Evolutionary conservation across 1,140 invertebrate species (phyloP).

Genomic region (Drosophila neocordata): DNA sequence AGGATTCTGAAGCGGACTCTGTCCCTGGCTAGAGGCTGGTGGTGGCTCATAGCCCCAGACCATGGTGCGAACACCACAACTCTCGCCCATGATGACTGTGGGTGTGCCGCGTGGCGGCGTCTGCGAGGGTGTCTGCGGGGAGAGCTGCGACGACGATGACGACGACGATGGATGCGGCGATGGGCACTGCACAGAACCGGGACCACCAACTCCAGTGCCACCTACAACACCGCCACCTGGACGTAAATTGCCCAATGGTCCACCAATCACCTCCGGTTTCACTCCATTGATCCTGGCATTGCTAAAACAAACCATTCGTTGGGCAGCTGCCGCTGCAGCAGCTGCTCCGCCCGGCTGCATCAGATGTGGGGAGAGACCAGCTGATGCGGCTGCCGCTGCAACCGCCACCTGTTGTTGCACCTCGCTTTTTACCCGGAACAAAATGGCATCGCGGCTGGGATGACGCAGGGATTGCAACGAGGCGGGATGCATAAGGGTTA

Average conservation of each 20-base stretch:
- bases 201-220: constrained; percentile 10
- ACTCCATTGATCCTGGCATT: constrained; percentile 88
- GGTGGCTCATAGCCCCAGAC: constrained; percentile 87
- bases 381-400: constrained; percentile 44
- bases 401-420: constrained; percentile 78
- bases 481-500: constrained; percentile 78
- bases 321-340: constrained; percentile 74
- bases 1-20: constrained; percentile 30
- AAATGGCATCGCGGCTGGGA: constrained; percentile 74
- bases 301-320: constrained; percentile 86
- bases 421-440: constrained; percentile 82
- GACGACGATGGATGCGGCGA: constrained; percentile 83
- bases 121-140: constrained; percentile 85
- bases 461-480: constrained; percentile 76
- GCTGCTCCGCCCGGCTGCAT: constrained; percentile 74
- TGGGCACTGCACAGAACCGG: constrained; percentile 57
- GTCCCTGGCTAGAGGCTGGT: constrained; percentile 43
- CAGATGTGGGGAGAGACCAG: constrained; percentile 66
- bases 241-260: constrained; percentile 86
- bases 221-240: constrained; percentile 43
- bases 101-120: constrained; percentile 89
- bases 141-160: constrained; percentile 82
- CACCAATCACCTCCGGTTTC: constrained; percentile 90
- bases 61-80: constrained; percentile 95
- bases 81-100: constrained; percentile 95